phyloP scores from a whole-genome alignment of 2,888 invertebrate genomes.

The Thymelicus lineola region DNA sequence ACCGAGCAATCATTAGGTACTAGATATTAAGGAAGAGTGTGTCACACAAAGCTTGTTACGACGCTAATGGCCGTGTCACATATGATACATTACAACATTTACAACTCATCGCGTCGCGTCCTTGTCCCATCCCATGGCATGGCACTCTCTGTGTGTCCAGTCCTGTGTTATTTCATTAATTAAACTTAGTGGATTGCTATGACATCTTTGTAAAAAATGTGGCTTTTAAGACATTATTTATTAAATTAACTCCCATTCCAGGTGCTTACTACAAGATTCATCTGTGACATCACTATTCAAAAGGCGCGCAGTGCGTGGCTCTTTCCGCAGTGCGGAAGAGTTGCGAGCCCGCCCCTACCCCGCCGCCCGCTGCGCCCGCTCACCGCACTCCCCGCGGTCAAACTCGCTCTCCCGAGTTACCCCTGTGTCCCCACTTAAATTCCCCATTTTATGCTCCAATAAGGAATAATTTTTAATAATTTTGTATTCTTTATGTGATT shows the following conservation, averaged over 20 bases:
- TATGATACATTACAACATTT: too few species aligned
- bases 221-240: slow-evolving; percentile 4
- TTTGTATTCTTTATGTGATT: slow-evolving; percentile 1
- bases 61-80: too few species aligned
- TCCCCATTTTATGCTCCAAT: slow-evolving; percentile 49
- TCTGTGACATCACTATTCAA: slow-evolving; percentile 66
- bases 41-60: too few species aligned
- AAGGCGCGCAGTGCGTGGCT: slow-evolving; percentile 63
- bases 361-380: slow-evolving; percentile 45
- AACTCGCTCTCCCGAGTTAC: slow-evolving; percentile 64
- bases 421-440: slow-evolving; percentile 64
- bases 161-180: too few species aligned
- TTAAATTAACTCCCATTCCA: too few species aligned
- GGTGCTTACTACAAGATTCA: slow-evolving; percentile 74
- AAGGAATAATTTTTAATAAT: slow-evolving; percentile 39
- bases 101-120: too few species aligned
- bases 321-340: slow-evolving; percentile 75
- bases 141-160: too few species aligned
- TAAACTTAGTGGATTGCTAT: too few species aligned
- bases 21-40: too few species aligned
- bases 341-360: slow-evolving; percentile 69
- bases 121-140: too few species aligned
- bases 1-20: too few species aligned
- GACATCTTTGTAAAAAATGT: too few species aligned
- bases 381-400: slow-evolving; percentile 57